Conservation (phyloP, 2,888 invertebrate species). For the Eupithecia pulchellata region DNA sequence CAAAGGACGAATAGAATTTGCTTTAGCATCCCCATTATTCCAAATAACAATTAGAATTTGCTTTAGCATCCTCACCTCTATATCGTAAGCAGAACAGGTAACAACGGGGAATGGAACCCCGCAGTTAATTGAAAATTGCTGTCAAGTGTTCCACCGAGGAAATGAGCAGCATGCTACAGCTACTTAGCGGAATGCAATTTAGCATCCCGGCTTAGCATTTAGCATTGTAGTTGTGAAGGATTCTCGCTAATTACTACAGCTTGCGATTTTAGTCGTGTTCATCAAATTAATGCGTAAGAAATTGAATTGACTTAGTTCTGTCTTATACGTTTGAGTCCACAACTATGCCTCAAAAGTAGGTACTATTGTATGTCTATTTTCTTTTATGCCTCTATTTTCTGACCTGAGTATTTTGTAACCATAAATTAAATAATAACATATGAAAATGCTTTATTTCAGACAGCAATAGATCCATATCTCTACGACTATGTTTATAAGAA, state of each 20-base stretch:
- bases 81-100: background rate
- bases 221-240: slow-evolving; percentile 33
- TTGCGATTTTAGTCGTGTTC: background rate
- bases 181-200: slow-evolving; percentile 52
- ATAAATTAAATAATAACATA: too few species aligned
- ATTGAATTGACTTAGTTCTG: background rate
- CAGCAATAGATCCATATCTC: too few species aligned
- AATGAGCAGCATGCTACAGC: slow-evolving; percentile 47
- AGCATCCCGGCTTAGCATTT: slow-evolving; percentile 35
- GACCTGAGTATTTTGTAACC: background rate
- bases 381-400: background rate
- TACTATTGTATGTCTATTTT: background rate
- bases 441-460: too few species aligned
- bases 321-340: too few species aligned
- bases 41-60: background rate
- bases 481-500: background rate
- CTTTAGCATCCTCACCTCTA: background rate
- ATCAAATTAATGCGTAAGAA: background rate
- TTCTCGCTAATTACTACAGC: slow-evolving; percentile 13
- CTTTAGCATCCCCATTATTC: background rate
- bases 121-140: slow-evolving; percentile 59
- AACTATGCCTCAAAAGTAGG: too few species aligned
- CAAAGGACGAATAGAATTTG: background rate
- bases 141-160: slow-evolving; percentile 53
- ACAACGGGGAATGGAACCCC: background rate